These are phyloP conservation scores for Hystrix cristata DNA, from an alignment of 2,113 vertebrate genomes.

Conservation along the genomic window DNA sequence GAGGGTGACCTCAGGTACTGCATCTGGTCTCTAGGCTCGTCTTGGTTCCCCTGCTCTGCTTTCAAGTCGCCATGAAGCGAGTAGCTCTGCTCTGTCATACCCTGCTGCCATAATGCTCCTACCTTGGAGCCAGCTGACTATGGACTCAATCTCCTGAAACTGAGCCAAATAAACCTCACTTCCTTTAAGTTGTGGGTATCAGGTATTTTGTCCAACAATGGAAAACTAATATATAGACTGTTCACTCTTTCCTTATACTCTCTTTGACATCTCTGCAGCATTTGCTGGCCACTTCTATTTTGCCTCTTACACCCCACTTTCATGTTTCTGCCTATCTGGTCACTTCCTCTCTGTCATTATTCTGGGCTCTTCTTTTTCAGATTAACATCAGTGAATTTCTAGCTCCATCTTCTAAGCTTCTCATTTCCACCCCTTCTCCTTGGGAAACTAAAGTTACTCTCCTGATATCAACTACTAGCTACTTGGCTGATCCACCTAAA, in stretches of 20 bases:
- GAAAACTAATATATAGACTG: neutral
- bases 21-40: neutral
- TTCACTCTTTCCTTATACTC: neutral
- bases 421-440: neutral
- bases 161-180: no score
- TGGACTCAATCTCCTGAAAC: no score
- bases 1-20: neutral
- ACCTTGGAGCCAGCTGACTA: no score
- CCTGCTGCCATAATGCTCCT: neutral
- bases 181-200: neutral
- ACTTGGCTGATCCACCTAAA: neutral
- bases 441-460: neutral
- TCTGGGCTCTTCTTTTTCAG: neutral
- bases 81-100: neutral
- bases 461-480: neutral
- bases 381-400: neutral
- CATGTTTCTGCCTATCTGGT: neutral
- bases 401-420: neutral
- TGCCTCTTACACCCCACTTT: neutral
- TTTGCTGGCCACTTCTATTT: neutral
- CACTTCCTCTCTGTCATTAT: neutral
- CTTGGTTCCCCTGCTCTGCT: neutral
- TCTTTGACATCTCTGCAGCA: neutral
- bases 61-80: neutral
- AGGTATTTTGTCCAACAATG: neutral